phyloP scores from a whole-genome alignment of 30 jellyfish, hydroid and myxozoan species.

The Turritopsis dohrnii region DNA sequence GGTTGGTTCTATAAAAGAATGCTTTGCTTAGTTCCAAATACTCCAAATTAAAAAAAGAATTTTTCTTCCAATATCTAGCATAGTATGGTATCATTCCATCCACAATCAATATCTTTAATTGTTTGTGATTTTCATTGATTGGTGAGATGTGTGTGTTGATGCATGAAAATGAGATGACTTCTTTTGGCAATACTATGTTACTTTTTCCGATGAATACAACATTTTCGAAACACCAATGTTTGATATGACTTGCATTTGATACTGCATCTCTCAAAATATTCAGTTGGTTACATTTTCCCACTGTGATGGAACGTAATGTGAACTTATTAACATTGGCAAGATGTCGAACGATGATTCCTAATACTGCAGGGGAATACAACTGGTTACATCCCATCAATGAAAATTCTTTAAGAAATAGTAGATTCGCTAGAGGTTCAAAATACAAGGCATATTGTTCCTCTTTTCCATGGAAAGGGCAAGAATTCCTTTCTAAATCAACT shows the following conservation, averaged over 20 bases:
- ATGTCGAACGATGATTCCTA: not conserved
- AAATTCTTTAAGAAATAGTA: not conserved
- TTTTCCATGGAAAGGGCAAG: not conserved
- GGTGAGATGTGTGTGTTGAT: conserved; percentile 23
- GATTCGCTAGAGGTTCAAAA: not conserved
- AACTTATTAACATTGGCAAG: not conserved
- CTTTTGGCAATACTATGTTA: not conserved
- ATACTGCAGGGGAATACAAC: conserved; percentile 20
- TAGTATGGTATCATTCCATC: conserved; percentile 34
- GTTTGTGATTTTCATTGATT: conserved; percentile 16
- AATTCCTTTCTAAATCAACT: not conserved
- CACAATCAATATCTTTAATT: not conserved
- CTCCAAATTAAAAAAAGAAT: conserved; percentile 17
- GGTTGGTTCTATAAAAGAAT: conserved; percentile 17
- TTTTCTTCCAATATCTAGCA: conserved; percentile 23
- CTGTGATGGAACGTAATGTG: conserved; percentile 6
- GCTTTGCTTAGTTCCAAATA: conserved; percentile 24
- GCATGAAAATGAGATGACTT: conserved; percentile 14
- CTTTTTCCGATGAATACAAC: conserved; percentile 9
- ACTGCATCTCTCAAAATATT: not conserved
- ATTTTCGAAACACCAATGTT: conserved; percentile 20
- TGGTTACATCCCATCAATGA: conserved; percentile 18
- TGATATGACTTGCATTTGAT: not conserved
- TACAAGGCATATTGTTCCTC: conserved; percentile 2
- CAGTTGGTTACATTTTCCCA: not conserved